Evolutionary conservation across 2,113 vertebrate genomes (phyloP).

Genomic region (Nycticorax nycticorax): DNA sequence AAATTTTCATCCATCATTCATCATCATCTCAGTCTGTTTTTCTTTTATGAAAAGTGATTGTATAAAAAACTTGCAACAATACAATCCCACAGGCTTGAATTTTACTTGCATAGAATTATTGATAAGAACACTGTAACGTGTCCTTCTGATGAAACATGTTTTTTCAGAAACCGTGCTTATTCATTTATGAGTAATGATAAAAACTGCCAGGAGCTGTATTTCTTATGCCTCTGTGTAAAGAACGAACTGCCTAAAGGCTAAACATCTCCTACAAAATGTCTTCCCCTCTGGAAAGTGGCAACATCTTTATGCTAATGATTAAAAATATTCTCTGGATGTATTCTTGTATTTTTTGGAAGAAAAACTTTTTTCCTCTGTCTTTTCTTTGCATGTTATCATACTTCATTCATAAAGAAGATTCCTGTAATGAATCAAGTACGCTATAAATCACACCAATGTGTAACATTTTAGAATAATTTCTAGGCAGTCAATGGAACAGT

Average conservation of each 20-base stretch:
- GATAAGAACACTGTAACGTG: conserved; percentile 58
- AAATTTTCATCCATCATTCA: conserved; percentile 55
- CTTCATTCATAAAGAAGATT: conserved; percentile 3
- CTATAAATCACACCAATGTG: not conserved
- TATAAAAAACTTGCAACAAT: conserved; percentile 18
- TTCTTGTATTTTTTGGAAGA: not conserved
- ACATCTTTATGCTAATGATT: conserved; percentile 55
- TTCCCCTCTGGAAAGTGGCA: conserved; percentile 41
- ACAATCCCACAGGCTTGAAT: conserved; percentile 18
- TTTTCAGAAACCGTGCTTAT: conserved; percentile 38
- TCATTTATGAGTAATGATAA: conserved; percentile 64
- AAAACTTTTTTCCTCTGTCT: rapidly evolving
- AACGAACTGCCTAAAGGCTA: conserved; percentile 57
- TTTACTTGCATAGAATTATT: conserved; percentile 62
- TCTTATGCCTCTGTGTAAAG: conserved; percentile 59
- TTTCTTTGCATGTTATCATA: not conserved
- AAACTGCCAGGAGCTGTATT: conserved; percentile 56
- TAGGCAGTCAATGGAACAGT: not conserved
- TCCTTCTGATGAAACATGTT: conserved; percentile 45
- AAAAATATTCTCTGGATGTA: conserved; percentile 28
- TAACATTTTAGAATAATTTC: not conserved
- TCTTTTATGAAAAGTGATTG: conserved; percentile 44
- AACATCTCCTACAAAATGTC: conserved; percentile 39
- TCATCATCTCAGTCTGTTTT: conserved; percentile 35
- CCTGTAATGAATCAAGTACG: not conserved